These are phyloP conservation scores for Carettochelys insculpta DNA, from an alignment of 2,113 vertebrate genomes.

Conservation along the genomic window DNA sequence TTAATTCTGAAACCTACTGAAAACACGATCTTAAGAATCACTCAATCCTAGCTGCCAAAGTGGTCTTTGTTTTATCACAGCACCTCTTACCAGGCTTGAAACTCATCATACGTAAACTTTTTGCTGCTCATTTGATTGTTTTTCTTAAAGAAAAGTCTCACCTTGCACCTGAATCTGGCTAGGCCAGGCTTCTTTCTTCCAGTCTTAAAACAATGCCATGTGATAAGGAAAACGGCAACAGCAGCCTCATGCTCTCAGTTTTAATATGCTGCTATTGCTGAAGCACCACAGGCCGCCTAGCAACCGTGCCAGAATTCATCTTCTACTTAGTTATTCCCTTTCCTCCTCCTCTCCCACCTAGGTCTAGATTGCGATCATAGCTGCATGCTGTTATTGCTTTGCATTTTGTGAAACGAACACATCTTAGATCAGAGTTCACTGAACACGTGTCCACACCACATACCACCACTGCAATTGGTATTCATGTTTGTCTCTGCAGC, in stretches of 20 bases:
- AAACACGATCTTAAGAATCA: no score
- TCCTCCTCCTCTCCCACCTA: background rate
- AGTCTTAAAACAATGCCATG: background rate
- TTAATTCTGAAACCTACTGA: no score
- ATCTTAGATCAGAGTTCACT: background rate
- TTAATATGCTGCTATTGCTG: background rate
- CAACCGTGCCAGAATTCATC: background rate
- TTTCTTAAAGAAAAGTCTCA: background rate
- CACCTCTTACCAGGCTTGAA: no score
- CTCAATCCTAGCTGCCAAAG: no score
- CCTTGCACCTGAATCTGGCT: background rate
- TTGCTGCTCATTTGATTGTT: no score
- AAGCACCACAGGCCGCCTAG: background rate
- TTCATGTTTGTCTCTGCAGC: background rate
- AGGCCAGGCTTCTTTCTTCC: background rate
- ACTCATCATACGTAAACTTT: no score
- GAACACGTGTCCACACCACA: background rate
- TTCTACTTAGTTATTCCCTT: background rate
- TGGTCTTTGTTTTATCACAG: no score
- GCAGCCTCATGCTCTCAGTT: background rate
- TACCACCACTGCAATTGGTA: background rate
- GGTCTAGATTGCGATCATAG: background rate
- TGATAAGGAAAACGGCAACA: background rate
- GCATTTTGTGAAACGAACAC: background rate
- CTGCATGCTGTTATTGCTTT: background rate